A percentile compares a stretch with the other conserved stretches of the same genome.
Conservation (phyloP, 2,113 vertebrate species). For the Proteles cristata region DNA sequence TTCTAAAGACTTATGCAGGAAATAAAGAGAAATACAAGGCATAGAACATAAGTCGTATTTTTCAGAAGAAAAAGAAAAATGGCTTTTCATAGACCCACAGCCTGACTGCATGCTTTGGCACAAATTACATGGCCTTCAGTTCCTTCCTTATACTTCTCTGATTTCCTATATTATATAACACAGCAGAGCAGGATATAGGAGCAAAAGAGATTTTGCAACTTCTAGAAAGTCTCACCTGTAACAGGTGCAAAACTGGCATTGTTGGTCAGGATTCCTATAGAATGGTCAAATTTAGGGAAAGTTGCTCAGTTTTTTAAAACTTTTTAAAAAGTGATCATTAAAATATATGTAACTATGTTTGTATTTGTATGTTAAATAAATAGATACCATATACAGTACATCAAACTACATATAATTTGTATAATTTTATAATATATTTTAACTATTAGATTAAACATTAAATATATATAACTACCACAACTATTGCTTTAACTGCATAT, state of each 20-base stretch:
- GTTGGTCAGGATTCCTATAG: background rate
- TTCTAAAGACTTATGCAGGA: background rate
- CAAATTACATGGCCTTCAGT: background rate
- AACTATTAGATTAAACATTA: slow-evolving; percentile 11
- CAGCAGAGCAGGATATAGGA: background rate
- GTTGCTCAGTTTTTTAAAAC: background rate
- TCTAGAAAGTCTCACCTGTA: background rate
- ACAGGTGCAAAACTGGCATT: background rate
- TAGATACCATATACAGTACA: background rate
- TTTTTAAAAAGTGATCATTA: background rate
- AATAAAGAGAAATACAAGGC: background rate
- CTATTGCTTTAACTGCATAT: background rate
- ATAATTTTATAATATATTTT: background rate
- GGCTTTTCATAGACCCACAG: background rate
- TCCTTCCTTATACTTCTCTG: background rate
- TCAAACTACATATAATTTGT: background rate
- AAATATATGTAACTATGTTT: background rate
- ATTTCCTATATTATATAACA: background rate
- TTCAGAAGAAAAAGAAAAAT: background rate
- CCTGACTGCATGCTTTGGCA: background rate
- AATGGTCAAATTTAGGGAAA: background rate
- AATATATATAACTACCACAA: background rate
- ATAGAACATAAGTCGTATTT: background rate
- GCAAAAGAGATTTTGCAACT: background rate
- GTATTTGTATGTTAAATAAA: background rate